Percentiles rank a stretch among this genome's conserved stretches.
phyloP scores from a whole-genome alignment of 2,113 vertebrate species.

The Dasypus novemcinctus region DNA sequence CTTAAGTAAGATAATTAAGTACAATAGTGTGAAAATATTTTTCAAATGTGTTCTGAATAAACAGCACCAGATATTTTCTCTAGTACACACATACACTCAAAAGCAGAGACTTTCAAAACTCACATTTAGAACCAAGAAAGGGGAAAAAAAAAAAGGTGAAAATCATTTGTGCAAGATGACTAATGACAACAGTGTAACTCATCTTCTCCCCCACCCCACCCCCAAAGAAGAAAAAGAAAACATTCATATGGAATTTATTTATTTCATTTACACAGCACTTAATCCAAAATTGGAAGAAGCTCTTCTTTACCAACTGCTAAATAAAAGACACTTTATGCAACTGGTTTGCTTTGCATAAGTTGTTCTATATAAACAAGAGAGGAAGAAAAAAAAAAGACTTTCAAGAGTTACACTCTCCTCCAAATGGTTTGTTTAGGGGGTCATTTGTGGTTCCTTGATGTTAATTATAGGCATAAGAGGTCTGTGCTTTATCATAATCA shows the following conservation, averaged over 20 bases:
- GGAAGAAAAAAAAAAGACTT: neutral
- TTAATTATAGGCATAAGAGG: neutral
- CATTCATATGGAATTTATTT: slow-evolving; percentile 56
- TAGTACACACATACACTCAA: neutral
- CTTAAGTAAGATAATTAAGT: slow-evolving; percentile 71
- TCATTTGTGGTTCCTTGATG: neutral
- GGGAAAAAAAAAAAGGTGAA: slow-evolving; percentile 13
- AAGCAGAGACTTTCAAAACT: neutral
- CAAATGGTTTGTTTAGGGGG: neutral
- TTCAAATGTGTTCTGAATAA: slow-evolving; percentile 64
- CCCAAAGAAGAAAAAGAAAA: neutral
- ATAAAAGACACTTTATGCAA: slow-evolving; percentile 11
- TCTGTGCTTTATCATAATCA: neutral
- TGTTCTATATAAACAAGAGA: neutral
- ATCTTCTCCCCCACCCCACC: neutral
- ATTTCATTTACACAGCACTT: slow-evolving; percentile 58
- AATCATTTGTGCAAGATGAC: neutral
- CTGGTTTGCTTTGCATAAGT: neutral
- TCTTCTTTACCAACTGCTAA: slow-evolving; percentile 50
- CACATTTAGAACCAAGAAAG: neutral
- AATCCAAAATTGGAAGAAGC: slow-evolving; percentile 59
- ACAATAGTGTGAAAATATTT: slow-evolving; percentile 66
- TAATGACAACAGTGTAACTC: neutral
- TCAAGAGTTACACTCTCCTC: neutral
- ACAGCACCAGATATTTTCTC: slow-evolving; percentile 28